A percentile compares a stretch with the other conserved stretches of the same genome.
These are phyloP conservation scores for Slavum lentiscoides DNA, from an alignment of 2,888 invertebrate genomes.

Conservation along the genomic window DNA sequence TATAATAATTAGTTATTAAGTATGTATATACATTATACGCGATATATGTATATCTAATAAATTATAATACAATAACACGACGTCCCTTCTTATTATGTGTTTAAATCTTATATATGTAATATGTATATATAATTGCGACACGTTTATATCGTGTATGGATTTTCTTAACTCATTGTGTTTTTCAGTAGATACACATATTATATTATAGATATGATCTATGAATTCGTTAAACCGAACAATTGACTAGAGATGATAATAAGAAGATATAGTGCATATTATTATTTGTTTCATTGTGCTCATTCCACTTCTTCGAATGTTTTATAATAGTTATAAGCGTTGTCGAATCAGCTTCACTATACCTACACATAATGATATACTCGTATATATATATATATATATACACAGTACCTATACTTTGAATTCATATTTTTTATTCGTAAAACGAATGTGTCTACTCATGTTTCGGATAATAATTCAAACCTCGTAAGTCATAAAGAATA, in stretches of 20 bases:
- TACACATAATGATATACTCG: too few relatives aligned
- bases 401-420: background rate
- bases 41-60: too few relatives aligned
- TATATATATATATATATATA: too few relatives aligned
- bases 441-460: conserved; percentile 21
- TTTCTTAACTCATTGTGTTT: too few relatives aligned
- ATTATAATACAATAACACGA: background rate
- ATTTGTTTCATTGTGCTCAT: conserved; percentile 17
- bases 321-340: background rate
- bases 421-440: conserved; percentile 1
- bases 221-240: conserved; percentile 12
- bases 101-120: too few relatives aligned
- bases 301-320: background rate
- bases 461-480: background rate
- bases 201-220: background rate
- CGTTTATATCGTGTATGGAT: background rate
- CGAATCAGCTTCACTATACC: background rate
- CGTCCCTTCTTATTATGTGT: background rate
- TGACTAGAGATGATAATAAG: conserved; percentile 2
- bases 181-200: too few relatives aligned
- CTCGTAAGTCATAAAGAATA: background rate
- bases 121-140: too few relatives aligned
- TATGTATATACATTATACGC: too few relatives aligned
- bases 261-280: conserved; percentile 1
- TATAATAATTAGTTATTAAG: too few relatives aligned